Evolutionary conservation across 2,888 invertebrate species (phyloP).

Genomic region (Philereme transversata): DNA sequence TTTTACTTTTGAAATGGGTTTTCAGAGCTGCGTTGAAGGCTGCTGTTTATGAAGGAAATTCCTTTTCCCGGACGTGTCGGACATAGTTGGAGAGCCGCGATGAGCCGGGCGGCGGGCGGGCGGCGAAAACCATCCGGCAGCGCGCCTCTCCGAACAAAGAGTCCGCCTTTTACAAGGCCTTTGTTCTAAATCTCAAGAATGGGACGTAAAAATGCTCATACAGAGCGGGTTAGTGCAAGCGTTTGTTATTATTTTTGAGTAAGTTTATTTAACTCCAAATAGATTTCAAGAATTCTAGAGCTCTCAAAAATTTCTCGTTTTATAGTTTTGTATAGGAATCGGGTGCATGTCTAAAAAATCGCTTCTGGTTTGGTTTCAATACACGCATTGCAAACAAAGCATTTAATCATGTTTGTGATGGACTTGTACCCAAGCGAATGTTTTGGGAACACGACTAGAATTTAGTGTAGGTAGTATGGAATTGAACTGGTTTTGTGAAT

Average conservation of each 20-base stretch:
- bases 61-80: constrained; percentile 39
- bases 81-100: constrained; percentile 40
- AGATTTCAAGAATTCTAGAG: constrained; percentile 1
- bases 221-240: constrained; percentile 29
- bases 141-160: constrained; percentile 32
- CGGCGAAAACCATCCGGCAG: constrained; percentile 37
- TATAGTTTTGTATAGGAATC: constrained; percentile 3
- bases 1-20: constrained; percentile 45
- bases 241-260: constrained; percentile 14
- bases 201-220: constrained; percentile 23
- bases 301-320: background rate
- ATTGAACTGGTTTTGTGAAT: constrained; percentile 8
- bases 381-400: constrained; percentile 17
- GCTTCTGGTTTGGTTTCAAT: constrained; percentile 8
- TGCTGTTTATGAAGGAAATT: constrained; percentile 41
- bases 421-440: constrained; percentile 10
- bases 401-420: constrained; percentile 22
- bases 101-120: constrained; percentile 21
- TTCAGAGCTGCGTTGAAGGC: constrained; percentile 37
- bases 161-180: constrained; percentile 37
- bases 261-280: constrained; percentile 11
- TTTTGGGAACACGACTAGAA: constrained; percentile 16
- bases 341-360: constrained; percentile 14
- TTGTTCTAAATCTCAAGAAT: constrained; percentile 32
- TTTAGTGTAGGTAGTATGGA: constrained; percentile 17